These are phyloP conservation scores for Sinocyclocheilus anophthalmus DNA, from an alignment of 2,113 vertebrate genomes.

Conservation along the genomic window DNA sequence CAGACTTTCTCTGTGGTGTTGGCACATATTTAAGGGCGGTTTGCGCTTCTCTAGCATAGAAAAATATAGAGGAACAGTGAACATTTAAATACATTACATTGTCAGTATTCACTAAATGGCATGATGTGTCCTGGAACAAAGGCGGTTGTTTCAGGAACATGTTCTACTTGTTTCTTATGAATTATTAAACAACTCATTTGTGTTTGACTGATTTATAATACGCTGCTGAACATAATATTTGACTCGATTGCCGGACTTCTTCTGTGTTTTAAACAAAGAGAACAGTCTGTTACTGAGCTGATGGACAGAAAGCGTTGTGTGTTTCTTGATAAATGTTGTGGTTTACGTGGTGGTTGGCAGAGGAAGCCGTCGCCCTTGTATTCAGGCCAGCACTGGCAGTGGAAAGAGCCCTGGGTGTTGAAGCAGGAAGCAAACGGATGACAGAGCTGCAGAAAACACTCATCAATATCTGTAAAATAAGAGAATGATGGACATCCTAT, in stretches of 20 bases:
- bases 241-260: background rate
- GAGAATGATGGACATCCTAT: background rate
- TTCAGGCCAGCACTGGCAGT: constrained; percentile 80
- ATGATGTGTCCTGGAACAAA: background rate
- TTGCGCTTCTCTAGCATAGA: constrained; percentile 2
- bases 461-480: constrained; percentile 74
- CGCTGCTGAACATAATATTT: background rate
- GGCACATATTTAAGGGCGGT: constrained; percentile 61
- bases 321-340: background rate
- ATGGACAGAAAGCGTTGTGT: background rate
- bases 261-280: background rate
- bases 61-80: background rate
- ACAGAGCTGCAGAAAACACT: constrained; percentile 81
- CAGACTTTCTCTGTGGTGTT: constrained; percentile 62
- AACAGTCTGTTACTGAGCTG: background rate
- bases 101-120: background rate
- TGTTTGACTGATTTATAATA: background rate
- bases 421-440: constrained; percentile 77
- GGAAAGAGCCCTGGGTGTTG: constrained; percentile 82
- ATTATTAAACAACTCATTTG: background rate
- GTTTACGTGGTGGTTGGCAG: constrained; percentile 76
- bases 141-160: background rate
- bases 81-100: background rate
- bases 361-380: constrained; percentile 83
- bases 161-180: background rate